phyloP scores from a whole-genome alignment of 2,888 invertebrate species.

The Apoderus coryli region DNA sequence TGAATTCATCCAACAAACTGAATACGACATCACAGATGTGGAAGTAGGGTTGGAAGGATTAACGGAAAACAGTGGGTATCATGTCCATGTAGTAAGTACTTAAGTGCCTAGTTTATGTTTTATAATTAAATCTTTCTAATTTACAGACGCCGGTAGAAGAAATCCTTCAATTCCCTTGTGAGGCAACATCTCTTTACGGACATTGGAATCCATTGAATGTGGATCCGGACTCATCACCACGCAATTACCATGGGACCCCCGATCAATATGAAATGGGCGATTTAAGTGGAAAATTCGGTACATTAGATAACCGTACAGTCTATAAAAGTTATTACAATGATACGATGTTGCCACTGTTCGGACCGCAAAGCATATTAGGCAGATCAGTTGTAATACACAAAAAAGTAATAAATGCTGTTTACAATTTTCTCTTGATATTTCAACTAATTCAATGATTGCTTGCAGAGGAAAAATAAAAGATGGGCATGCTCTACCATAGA shows the following conservation, averaged over 20 bases:
- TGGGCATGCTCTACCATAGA: conserved; percentile 80
- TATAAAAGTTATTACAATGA: conserved; percentile 56
- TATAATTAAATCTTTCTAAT: too few relatives aligned
- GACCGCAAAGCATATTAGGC: conserved; percentile 67
- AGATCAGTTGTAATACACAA: conserved; percentile 76
- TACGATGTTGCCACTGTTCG: conserved; percentile 66
- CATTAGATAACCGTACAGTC: conserved; percentile 47
- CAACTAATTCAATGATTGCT: conserved; percentile 7
- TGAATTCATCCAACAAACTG: conserved; percentile 73
- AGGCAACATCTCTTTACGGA: conserved; percentile 65
- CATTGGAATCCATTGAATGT: conserved; percentile 76
- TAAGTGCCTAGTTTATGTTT: too few relatives aligned
- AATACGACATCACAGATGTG: conserved; percentile 69
- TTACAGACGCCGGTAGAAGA: conserved; percentile 66
- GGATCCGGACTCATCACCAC: conserved; percentile 44
- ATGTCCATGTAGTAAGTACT: conserved; percentile 64
- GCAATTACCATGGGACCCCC: conserved; percentile 46
- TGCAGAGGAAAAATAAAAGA: conserved; percentile 39
- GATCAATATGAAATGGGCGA: conserved; percentile 83
- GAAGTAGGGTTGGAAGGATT: conserved; percentile 64
- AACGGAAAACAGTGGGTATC: conserved; percentile 53
- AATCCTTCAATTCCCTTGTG: conserved; percentile 77
- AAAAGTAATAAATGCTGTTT: conserved; percentile 47
- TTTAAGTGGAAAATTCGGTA: conserved; percentile 74
- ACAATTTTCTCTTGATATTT: conserved; percentile 5